These are phyloP conservation scores for Lutjanus erythropterus DNA, from an alignment of 2,113 vertebrate species.

Conservation along the genomic window DNA sequence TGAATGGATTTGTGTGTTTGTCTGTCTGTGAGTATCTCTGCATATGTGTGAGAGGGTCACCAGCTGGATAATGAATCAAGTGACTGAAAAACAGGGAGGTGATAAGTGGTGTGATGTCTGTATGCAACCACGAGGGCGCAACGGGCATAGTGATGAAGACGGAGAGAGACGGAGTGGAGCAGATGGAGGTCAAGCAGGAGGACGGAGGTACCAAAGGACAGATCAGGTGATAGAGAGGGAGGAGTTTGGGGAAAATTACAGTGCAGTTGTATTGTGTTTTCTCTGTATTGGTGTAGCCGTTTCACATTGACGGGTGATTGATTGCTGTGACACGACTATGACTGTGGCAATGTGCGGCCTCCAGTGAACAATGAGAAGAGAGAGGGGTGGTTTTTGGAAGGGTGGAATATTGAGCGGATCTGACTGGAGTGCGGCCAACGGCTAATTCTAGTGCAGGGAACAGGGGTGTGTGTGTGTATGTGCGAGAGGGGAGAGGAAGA, in stretches of 20 bases:
- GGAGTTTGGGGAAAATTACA: conserved; percentile 27
- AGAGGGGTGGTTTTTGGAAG: conserved; percentile 69
- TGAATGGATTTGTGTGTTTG: background rate
- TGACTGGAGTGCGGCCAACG: conserved; percentile 71
- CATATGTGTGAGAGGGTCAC: conserved; percentile 34
- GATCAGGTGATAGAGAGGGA: conserved; percentile 14
- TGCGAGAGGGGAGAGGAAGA: background rate
- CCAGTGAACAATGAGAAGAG: conserved; percentile 63
- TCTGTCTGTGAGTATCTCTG: conserved; percentile 8
- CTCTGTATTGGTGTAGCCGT: conserved; percentile 42
- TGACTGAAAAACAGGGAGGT: conserved; percentile 41
- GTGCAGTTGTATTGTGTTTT: conserved; percentile 34
- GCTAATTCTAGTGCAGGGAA: conserved; percentile 69
- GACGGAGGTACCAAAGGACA: conserved; percentile 18
- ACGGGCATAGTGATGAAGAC: background rate
- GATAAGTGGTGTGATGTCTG: conserved; percentile 51
- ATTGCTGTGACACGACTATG: conserved; percentile 76
- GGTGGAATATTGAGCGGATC: conserved; percentile 72
- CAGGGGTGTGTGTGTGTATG: conserved; percentile 14
- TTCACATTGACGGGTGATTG: conserved; percentile 70
- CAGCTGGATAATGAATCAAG: conserved; percentile 46
- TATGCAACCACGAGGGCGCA: conserved; percentile 12
- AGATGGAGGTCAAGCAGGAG: conserved; percentile 18
- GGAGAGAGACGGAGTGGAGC: background rate
- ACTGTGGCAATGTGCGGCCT: conserved; percentile 69